Evolutionary conservation across 2,888 invertebrate genomes (phyloP), one percentile per base, ranked within the genome.

Genomic region (Drosophila trichaetosa): DNA sequence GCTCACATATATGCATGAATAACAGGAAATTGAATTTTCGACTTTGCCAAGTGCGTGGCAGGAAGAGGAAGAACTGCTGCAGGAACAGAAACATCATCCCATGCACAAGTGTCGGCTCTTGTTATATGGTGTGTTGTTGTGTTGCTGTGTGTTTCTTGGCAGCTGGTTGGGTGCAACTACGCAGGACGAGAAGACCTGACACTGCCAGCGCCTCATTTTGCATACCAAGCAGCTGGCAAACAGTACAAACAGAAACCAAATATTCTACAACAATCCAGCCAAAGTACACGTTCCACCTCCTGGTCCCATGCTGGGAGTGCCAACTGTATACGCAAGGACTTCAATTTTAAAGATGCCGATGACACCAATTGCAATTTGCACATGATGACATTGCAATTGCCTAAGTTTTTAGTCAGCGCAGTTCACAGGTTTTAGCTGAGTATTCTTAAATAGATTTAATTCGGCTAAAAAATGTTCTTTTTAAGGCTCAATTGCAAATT

Each of bases 21-120:
- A 86, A 89, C 87, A 88, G 87, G 87, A 88, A 88, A 88, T 88
- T 88, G 90, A 88, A 89, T 88, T 88, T 88, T 88, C 88, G 87
- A 89, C 88, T 89, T 88, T 89, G 90, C 78, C 89, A 89, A 89
- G 82, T 86, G 88, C 84, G 88, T 88, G 86, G 84, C 88, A 86
- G 81, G 83, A 84, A 82, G 77, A 73, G 78, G 76, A 78, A 79
- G 75, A 79, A 69, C 66, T 64, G 72, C 74, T 79, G 69, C 79
- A 78, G 81, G 60, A 83, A 63, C 57, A 80, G 68, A 65, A 76
- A 76, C 72, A 74, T 60, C 52, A 33, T 8, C 83, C 67, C 69
- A 86, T 59, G 79, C 74, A 74, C 80, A 70, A 69, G 46, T 61
- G 69, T 65, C 53, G 61, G 42, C 46, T 67, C 29, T 36, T 65